Base-by-base conservation (phyloP, 2,888 invertebrate genomes). In the Archips xylosteana region DNA sequence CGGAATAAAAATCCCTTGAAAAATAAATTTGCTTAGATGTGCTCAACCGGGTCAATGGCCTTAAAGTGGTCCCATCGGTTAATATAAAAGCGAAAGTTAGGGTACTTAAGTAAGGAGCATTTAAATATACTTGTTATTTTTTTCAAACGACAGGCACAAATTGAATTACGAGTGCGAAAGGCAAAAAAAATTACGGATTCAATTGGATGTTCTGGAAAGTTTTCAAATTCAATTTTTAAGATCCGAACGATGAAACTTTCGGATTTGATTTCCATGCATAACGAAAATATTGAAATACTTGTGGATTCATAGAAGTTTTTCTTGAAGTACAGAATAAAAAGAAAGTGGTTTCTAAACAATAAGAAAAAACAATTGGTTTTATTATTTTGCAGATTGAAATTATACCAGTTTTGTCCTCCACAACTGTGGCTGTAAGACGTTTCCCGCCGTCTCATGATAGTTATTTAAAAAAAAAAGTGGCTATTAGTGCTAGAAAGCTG, bases 181-280 rank as follows among this genome's bases (percentile, higher is more conserved):
- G 10, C 15, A 71, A 60, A 51, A 51, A 60, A 47, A 36, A 49
- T 39, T 36, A 39, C 70, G 54, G 57, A 65, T 65, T 71, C 59
- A 59, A 57, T 36, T 63, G 57, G 49, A 62, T 59, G 47, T 64
- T 63, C 57, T 67, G 15, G 45, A 72, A 73, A 68, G 45, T 63
- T 67, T 66, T 54, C n/a, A 68, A 49, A 73, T 73, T 68, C 32
- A 59, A 68, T 73, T 68, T 62, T 51, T 61, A 13, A n/a, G 57
- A 57, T 45, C 57, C 57, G 32, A 34, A 42, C 34, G 45, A 67
- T 36, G 47, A 49, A 69, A 68, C 39, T 73, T 73, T 73, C 5
- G 42, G 45, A 42, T 62, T 42, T 36, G 15, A 61, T 71, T 42
- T 60, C 59, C 60, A 68, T 73, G 59, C 23, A 64, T 71, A 66